Evolutionary conservation across 2,888 invertebrate genomes (phyloP).

Genomic region (Oxystoma pomonae): DNA sequence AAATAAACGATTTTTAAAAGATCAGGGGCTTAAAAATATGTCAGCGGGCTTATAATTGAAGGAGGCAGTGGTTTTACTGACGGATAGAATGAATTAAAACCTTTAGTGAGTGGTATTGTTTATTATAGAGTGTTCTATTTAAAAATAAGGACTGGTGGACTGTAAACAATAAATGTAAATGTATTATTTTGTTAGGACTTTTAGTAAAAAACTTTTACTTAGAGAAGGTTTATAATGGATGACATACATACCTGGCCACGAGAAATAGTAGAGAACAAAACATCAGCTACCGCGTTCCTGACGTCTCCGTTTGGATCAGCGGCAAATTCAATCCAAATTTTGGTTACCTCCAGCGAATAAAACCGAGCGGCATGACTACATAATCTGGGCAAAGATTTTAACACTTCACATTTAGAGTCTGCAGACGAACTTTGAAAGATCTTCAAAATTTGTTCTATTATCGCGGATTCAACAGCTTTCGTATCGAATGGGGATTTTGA

Average conservation of each 20-base stretch:
- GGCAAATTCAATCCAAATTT: conserved; percentile 45
- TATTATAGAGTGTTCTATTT: too few species aligned
- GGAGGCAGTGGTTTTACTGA: too few species aligned
- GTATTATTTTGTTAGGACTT: too few species aligned
- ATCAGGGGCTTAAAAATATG: too few species aligned
- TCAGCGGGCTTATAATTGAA: too few species aligned
- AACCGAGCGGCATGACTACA: conserved; percentile 48
- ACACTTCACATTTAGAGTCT: conserved; percentile 35
- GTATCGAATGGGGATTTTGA: conserved; percentile 29
- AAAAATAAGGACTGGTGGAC: too few species aligned
- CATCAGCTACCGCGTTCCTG: conserved; percentile 40
- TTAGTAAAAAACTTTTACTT: neutral
- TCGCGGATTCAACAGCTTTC: conserved; percentile 11
- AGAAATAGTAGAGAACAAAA: conserved; percentile 39
- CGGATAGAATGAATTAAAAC: too few species aligned
- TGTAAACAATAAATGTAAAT: too few species aligned
- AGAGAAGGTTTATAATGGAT: too few species aligned
- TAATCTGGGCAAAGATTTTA: conserved; percentile 44
- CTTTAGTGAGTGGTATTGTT: too few species aligned
- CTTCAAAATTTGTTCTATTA: conserved; percentile 34
- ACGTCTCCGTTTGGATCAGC: conserved; percentile 41
- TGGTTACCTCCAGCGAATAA: conserved; percentile 40
- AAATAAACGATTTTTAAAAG: too few species aligned
- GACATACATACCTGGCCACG: conserved; percentile 35
- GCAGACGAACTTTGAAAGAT: conserved; percentile 28